These are phyloP conservation scores for Teleogryllus occipitalis DNA, from an alignment of 1,140 invertebrate genomes.

Conservation along the genomic window DNA sequence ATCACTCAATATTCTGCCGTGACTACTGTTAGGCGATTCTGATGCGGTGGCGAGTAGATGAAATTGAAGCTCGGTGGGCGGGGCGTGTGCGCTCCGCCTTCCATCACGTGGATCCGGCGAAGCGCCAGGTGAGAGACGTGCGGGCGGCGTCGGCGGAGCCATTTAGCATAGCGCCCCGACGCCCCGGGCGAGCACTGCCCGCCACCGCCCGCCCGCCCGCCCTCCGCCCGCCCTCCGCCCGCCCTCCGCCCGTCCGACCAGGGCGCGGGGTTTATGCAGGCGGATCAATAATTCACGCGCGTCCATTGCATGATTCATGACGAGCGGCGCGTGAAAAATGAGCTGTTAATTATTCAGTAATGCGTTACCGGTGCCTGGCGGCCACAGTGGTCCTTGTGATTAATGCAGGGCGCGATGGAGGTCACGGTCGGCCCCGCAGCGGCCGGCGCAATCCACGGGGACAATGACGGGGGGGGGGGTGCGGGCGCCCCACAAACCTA, in stretches of 20 bases:
- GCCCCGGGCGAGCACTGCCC: too few species aligned
- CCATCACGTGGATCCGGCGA: neutral
- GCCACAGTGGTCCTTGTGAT: neutral
- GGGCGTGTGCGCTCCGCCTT: too few species aligned
- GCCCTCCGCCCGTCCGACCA: neutral
- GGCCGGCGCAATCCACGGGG: too few species aligned
- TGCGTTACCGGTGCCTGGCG: neutral
- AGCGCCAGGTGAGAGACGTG: neutral
- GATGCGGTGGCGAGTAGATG: too few species aligned
- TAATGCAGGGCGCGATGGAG: neutral
- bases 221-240: neutral
- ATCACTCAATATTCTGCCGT: too few species aligned
- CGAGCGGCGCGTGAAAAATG: neutral
- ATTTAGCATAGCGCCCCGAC: neutral
- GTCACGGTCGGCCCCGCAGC: neutral
- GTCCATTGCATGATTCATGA: neutral
- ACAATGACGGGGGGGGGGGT: too few species aligned
- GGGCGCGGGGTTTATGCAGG: neutral
- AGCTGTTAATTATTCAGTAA: slow-evolving; percentile 1
- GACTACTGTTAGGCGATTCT: too few species aligned
- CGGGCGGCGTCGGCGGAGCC: too few species aligned
- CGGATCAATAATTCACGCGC: neutral
- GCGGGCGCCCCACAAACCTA: too few species aligned
- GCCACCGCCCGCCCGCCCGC: too few species aligned
- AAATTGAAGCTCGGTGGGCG: too few species aligned